A percentile compares a stretch with the other conserved stretches of the same genome.
phyloP scores from a whole-genome alignment of 2,888 invertebrate species.

The Yponomeuta sedellus region DNA sequence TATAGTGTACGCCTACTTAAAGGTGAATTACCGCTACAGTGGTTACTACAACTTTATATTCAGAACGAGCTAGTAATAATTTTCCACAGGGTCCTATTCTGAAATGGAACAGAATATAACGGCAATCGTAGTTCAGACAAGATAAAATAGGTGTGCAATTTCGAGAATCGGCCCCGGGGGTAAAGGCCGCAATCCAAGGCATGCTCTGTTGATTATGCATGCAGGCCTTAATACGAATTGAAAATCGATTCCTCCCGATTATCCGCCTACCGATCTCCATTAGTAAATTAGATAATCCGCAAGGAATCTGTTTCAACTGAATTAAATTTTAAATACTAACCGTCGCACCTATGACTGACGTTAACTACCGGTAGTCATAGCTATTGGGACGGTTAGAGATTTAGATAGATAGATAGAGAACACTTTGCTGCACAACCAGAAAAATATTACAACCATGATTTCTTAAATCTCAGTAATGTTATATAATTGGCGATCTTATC shows the following conservation, averaged over 20 bases:
- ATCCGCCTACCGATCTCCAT: slow-evolving; percentile 33
- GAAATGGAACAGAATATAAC: background rate
- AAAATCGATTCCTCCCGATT: slow-evolving; percentile 24
- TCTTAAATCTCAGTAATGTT: too few relatives aligned
- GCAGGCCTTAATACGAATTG: slow-evolving; percentile 9
- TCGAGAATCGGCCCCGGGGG: background rate
- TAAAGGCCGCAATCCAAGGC: slow-evolving; percentile 4
- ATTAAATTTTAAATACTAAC: background rate
- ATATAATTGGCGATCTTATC: too few relatives aligned
- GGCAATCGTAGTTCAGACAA: background rate
- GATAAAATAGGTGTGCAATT: background rate
- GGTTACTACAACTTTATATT: background rate
- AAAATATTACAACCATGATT: too few relatives aligned
- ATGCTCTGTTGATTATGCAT: slow-evolving; percentile 12
- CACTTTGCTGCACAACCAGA: too few relatives aligned
- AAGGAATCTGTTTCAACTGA: background rate
- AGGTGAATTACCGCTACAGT: too few relatives aligned
- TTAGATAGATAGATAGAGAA: too few relatives aligned
- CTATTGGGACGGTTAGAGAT: too few relatives aligned
- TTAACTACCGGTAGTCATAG: too few relatives aligned
- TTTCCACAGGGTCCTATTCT: background rate
- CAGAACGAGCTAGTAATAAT: background rate
- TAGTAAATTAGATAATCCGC: slow-evolving; percentile 34
- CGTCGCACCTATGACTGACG: too few relatives aligned
- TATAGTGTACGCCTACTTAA: too few relatives aligned